Percentiles rank a stretch among this genome's conserved stretches.
phyloP scores from a whole-genome alignment of 2,797 vertebrate species.

The Lates japonicus region DNA sequence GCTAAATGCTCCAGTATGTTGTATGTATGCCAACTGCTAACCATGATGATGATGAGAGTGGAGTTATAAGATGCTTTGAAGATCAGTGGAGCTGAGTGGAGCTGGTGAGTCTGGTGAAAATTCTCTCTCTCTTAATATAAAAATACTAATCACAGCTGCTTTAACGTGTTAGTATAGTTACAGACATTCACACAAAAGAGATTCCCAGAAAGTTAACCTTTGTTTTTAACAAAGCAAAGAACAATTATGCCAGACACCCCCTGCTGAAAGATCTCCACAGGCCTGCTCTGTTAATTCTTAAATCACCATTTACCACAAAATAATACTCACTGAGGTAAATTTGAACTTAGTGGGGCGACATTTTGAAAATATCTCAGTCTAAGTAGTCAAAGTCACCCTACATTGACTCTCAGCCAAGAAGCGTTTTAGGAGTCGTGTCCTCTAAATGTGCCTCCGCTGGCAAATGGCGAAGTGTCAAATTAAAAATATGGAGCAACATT shows the following conservation, averaged over 20 bases:
- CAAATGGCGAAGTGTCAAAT: conserved; percentile 39
- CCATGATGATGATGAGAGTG: background rate
- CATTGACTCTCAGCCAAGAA: conserved; percentile 31
- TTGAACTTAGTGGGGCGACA: background rate
- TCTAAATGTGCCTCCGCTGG: conserved; percentile 14
- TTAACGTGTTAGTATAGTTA: background rate
- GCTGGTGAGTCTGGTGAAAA: background rate
- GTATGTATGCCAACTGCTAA: background rate
- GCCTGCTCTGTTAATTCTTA: background rate
- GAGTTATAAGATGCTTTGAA: background rate
- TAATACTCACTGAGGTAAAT: background rate
- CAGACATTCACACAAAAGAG: background rate
- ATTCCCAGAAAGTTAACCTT: background rate
- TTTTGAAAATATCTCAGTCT: conserved; percentile 13
- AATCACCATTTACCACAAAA: background rate
- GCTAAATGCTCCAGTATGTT: background rate
- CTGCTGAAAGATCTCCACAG: background rate
- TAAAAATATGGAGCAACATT: conserved; percentile 37
- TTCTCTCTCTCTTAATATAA: background rate
- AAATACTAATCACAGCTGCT: background rate
- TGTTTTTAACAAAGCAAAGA: background rate
- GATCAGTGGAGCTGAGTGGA: too few species aligned
- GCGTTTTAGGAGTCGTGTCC: conserved; percentile 30
- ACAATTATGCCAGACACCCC: background rate
- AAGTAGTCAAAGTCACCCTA: background rate